phyloP scores from a whole-genome alignment of 1,140 invertebrate genomes.

The Ceratoteleas bidentatus region DNA sequence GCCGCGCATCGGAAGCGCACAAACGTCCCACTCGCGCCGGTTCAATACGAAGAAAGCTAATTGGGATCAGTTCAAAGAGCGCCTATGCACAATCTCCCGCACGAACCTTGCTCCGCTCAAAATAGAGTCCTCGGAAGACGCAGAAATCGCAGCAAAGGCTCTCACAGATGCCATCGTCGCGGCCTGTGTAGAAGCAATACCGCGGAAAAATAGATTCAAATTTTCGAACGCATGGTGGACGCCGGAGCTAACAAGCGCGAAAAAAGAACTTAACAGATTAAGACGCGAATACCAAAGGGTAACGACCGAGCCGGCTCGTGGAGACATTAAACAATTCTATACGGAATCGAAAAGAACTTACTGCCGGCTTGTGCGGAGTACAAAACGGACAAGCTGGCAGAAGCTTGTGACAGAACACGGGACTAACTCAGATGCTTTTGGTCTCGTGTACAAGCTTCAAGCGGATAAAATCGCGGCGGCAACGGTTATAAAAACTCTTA shows the following conservation, averaged over 20 bases:
- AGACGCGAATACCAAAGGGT: neutral
- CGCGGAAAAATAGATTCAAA: slow-evolving; percentile 22
- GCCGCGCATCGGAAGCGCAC: neutral
- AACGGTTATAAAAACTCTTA: slow-evolving; percentile 1
- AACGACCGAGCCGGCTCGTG: neutral
- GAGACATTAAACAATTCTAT: neutral
- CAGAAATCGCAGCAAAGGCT: slow-evolving; percentile 1
- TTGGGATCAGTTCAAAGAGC: slow-evolving; percentile 13
- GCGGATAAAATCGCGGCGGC: slow-evolving; percentile 4
- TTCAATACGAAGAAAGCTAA: slow-evolving; percentile 5
- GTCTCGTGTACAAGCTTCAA: slow-evolving; percentile 28
- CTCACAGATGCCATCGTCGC: slow-evolving; percentile 11
- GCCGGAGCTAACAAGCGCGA: slow-evolving; percentile 12
- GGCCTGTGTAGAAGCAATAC: slow-evolving; percentile 15
- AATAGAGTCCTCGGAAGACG: slow-evolving; percentile 9
- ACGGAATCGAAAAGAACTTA: neutral
- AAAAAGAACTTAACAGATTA: neutral
- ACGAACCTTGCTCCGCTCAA: slow-evolving; percentile 6
- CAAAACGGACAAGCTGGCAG: slow-evolving; percentile 19
- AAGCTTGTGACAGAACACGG: slow-evolving; percentile 31
- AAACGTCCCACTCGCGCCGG: neutral
- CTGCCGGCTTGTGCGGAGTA: neutral
- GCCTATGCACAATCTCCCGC: slow-evolving; percentile 11
- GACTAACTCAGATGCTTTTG: slow-evolving; percentile 15
- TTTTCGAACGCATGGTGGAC: slow-evolving; percentile 43